These are phyloP conservation scores for Apotomis betuletana DNA, from an alignment of 2,888 invertebrate species.

Conservation along the genomic window DNA sequence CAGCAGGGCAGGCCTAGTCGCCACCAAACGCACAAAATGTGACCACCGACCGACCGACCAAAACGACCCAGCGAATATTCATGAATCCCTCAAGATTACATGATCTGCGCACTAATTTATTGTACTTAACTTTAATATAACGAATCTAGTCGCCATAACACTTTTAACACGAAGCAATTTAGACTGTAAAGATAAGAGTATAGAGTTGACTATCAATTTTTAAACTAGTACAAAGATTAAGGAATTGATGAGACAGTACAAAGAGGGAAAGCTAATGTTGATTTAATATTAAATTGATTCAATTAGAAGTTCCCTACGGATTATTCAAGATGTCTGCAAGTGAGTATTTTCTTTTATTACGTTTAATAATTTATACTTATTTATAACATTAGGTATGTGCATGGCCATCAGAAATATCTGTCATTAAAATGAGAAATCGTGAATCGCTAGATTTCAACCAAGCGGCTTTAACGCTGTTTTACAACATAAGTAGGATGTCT, in stretches of 20 bases:
- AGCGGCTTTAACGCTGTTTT: neutral
- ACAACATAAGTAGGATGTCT: neutral
- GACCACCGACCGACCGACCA: slow-evolving; percentile 74
- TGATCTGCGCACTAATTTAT: slow-evolving; percentile 75
- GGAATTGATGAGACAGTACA: slow-evolving; percentile 67
- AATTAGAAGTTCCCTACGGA: slow-evolving; percentile 69
- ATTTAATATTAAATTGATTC: slow-evolving; percentile 76
- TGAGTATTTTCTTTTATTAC: slow-evolving; percentile 58
- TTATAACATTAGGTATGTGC: no score
- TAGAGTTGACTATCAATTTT: slow-evolving; percentile 53
- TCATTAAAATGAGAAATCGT: neutral
- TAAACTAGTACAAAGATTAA: slow-evolving; percentile 71
- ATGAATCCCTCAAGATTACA: slow-evolving; percentile 75
- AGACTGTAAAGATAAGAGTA: slow-evolving; percentile 62
- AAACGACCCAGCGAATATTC: slow-evolving; percentile 70
- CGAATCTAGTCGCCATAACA: slow-evolving; percentile 82
- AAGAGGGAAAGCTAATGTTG: slow-evolving; percentile 74
- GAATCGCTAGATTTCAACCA: neutral
- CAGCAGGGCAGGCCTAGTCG: slow-evolving; percentile 52
- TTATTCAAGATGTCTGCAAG: slow-evolving; percentile 75
- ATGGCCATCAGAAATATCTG: neutral
- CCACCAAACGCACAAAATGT: slow-evolving; percentile 67
- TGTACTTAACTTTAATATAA: slow-evolving; percentile 73
- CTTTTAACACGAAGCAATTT: slow-evolving; percentile 76
- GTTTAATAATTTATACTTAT: neutral